Evolutionary conservation across 30 jellyfish, hydroid and myxozoan genomes (phyloP).

Genomic region (Cassiopea andromeda): DNA sequence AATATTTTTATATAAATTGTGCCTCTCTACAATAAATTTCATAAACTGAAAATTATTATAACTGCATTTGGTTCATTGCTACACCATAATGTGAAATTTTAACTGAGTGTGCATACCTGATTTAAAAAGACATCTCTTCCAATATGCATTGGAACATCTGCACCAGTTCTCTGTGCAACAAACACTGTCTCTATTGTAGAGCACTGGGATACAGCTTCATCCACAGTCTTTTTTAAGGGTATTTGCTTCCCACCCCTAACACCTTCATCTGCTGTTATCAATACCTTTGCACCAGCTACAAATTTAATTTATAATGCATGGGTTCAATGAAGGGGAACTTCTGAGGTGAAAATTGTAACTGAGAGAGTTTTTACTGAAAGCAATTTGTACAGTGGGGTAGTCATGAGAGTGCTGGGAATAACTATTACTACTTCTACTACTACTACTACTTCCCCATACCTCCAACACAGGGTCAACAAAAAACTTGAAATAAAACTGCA

Average conservation of each 20-base stretch:
- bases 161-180: constrained; percentile 93
- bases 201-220: constrained; percentile 86
- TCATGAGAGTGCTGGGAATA: no score
- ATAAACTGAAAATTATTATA: no score
- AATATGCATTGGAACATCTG: constrained; percentile 77
- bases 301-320: neutral
- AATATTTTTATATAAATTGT: no score
- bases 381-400: no score
- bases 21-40: neutral
- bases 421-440: no score
- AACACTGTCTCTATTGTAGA: constrained; percentile 74
- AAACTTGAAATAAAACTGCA: neutral
- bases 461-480: no score
- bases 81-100: no score
- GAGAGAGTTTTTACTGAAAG: no score
- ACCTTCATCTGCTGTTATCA: constrained; percentile 94
- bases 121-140: constrained; percentile 82
- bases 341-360: no score
- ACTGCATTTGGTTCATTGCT: neutral
- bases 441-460: no score
- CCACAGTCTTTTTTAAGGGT: constrained; percentile 78
- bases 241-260: constrained; percentile 91
- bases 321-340: neutral
- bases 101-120: constrained; percentile 40
- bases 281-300: constrained; percentile 79